phyloP scores from a whole-genome alignment of 2,113 vertebrate genomes.

The Nematolebias whitei region DNA sequence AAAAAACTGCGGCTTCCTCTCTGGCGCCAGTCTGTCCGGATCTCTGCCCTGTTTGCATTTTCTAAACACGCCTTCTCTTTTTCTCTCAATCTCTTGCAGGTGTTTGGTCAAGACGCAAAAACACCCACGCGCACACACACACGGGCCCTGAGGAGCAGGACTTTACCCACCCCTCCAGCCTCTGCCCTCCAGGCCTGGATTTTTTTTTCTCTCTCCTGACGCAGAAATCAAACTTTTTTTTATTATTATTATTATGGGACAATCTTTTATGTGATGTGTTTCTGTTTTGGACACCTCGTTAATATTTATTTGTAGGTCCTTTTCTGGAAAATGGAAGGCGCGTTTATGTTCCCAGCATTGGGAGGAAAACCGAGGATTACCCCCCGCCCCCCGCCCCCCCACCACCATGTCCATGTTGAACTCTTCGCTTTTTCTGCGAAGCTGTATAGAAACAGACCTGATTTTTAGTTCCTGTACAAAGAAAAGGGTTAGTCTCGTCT shows the following conservation, averaged over 20 bases:
- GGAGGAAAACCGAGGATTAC: conserved; percentile 82
- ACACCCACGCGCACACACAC: conserved; percentile 61
- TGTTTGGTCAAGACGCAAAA: conserved; percentile 87
- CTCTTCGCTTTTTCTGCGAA: conserved; percentile 93
- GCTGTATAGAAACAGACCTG: conserved; percentile 87
- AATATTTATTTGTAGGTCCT: conserved; percentile 97
- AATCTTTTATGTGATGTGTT: conserved; percentile 85
- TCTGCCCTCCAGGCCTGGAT: conserved; percentile 78
- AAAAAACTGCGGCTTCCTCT: conserved; percentile 95
- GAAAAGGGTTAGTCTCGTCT: conserved; percentile 83
- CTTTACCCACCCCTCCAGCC: conserved; percentile 59
- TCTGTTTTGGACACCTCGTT: conserved; percentile 88
- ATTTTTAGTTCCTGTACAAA: conserved; percentile 87
- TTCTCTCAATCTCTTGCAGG: conserved; percentile 97
- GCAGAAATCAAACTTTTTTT: conserved; percentile 77
- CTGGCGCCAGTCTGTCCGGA: conserved; percentile 97
- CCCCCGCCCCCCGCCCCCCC: conserved; percentile 17
- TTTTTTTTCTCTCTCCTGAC: conserved; percentile 63
- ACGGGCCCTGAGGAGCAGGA: conserved; percentile 82
- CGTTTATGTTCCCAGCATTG: conserved; percentile 89
- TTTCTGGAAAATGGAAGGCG: conserved; percentile 95
- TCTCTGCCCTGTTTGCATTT: conserved; percentile 93
- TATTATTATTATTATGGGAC: conserved; percentile 76
- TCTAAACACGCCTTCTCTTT: conserved; percentile 89
- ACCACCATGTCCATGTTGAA: conserved; percentile 75